Evolutionary conservation across 2,797 vertebrate species (phyloP).

Genomic region (Notolabrus celidotus): DNA sequence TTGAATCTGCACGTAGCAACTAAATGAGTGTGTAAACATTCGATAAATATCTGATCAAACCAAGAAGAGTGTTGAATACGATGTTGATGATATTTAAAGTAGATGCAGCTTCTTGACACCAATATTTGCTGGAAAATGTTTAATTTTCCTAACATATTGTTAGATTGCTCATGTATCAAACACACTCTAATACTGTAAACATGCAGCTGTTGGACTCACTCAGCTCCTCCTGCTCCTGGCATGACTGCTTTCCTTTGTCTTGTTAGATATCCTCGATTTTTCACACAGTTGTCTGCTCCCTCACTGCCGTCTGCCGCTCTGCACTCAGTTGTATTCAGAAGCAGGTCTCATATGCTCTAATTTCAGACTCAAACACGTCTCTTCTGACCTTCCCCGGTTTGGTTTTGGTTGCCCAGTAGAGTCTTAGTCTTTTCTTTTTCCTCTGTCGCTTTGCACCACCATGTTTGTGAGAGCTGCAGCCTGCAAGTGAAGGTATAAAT

Average conservation of each 20-base stretch:
- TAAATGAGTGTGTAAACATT: background rate
- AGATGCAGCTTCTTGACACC: background rate
- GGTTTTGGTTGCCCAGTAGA: constrained; percentile 17
- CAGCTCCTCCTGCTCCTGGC: constrained; percentile 68
- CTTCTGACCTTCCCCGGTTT: constrained; percentile 11
- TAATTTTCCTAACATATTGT: background rate
- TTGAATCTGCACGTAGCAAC: constrained; percentile 50
- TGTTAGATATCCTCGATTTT: constrained; percentile 14
- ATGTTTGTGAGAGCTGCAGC: constrained; percentile 53
- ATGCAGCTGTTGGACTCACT: constrained; percentile 74
- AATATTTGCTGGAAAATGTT: background rate
- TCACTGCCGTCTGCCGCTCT: constrained; percentile 19
- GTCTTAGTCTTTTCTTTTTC: constrained; percentile 33
- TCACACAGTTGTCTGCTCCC: constrained; percentile 3
- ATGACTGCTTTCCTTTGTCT: constrained; percentile 61
- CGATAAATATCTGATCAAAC: background rate
- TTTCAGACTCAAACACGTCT: constrained; percentile 25
- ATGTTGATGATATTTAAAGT: background rate
- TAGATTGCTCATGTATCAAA: background rate
- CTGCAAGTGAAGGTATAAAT: constrained; percentile 50
- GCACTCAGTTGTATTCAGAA: constrained; percentile 24
- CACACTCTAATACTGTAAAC: background rate
- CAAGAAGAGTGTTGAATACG: background rate
- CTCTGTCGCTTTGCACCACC: constrained; percentile 33
- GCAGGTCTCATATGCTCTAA: background rate